phyloP scores from a whole-genome alignment of 2,113 vertebrate species.

The Vimba vimba region DNA sequence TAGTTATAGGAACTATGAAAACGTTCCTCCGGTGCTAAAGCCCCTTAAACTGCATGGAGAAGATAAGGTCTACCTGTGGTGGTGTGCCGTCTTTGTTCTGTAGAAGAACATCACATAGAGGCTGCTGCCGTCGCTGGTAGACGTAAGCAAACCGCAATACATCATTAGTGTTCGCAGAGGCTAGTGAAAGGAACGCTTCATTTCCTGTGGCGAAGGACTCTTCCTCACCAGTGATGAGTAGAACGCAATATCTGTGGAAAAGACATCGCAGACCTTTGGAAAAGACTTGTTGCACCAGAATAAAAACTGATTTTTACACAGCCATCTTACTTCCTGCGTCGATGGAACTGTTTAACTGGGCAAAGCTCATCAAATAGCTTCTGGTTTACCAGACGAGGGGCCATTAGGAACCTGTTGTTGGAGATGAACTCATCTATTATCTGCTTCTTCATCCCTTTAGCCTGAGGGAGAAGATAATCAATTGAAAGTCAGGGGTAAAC shows the following conservation, averaged over 20 bases:
- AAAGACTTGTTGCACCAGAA: neutral
- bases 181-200: slow-evolving; percentile 86
- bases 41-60: neutral
- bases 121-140: slow-evolving; percentile 83
- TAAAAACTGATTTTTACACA: neutral
- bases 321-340: slow-evolving; percentile 88
- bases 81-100: slow-evolving; percentile 71
- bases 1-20: too few relatives aligned
- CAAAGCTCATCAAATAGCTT: slow-evolving; percentile 94
- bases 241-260: slow-evolving; percentile 84
- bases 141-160: slow-evolving; percentile 87
- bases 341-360: slow-evolving; percentile 91
- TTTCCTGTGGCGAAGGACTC: slow-evolving; percentile 76
- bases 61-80: slow-evolving; percentile 67
- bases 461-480: slow-evolving; percentile 71
- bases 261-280: neutral
- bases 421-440: slow-evolving; percentile 92
- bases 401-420: slow-evolving; percentile 92
- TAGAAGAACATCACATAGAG: slow-evolving; percentile 81
- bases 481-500: neutral
- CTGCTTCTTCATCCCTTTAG: slow-evolving; percentile 91
- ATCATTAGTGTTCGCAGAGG: slow-evolving; percentile 85
- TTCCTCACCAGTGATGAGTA: slow-evolving; percentile 84
- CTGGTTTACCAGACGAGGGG: slow-evolving; percentile 89
- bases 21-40: too few relatives aligned